These are phyloP conservation scores for Oryzias javanicus DNA, from an alignment of 2,113 vertebrate species.

Conservation along the genomic window DNA sequence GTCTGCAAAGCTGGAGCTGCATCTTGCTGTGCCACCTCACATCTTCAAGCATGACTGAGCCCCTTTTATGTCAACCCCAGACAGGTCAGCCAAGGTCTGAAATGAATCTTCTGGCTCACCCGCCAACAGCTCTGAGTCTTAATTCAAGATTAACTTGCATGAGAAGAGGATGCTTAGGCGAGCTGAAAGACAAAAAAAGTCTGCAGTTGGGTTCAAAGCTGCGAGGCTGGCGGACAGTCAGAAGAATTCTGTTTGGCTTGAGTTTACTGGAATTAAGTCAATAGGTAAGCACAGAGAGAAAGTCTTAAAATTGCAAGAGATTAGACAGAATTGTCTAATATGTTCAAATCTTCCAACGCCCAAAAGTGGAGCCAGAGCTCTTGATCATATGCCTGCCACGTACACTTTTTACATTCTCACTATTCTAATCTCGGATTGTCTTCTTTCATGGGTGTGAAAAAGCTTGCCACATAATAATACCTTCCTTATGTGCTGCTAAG, in stretches of 20 bases:
- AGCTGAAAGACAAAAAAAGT: background rate
- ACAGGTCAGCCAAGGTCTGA: constrained; percentile 33
- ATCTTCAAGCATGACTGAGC: constrained; percentile 50
- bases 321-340: too few species aligned
- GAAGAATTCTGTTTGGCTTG: background rate
- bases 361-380: too few species aligned
- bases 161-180: constrained; percentile 26
- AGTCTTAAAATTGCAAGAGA: background rate
- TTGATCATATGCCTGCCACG: too few species aligned
- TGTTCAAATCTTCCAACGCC: too few species aligned
- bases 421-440: too few species aligned
- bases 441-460: too few species aligned
- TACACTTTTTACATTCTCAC: too few species aligned
- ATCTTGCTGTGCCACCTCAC: constrained; percentile 38
- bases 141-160: constrained; percentile 26
- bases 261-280: background rate
- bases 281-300: background rate
- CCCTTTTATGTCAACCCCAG: constrained; percentile 32
- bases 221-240: constrained; percentile 1
- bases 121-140: constrained; percentile 22
- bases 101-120: constrained; percentile 32
- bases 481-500: too few species aligned
- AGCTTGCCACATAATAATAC: too few species aligned
- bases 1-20: background rate
- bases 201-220: constrained; percentile 9